Base-by-base conservation (phyloP, 1,140 invertebrate species). In the Saccostrea echinata region DNA sequence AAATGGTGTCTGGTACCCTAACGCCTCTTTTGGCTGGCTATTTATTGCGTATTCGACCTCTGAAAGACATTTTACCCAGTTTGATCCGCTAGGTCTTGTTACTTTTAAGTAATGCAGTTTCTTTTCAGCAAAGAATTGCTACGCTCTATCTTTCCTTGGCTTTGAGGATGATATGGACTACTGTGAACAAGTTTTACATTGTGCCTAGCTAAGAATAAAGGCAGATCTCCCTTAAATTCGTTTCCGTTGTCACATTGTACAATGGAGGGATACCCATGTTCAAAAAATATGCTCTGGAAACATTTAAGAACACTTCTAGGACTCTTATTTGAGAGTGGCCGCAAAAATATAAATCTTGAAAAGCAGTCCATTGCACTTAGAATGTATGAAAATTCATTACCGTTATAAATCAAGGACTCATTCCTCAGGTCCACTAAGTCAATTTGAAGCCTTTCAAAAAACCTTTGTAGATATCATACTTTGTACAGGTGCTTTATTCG, bases 161-260 rank as follows among this genome's bases (percentile, higher is more conserved):
- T n/a, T n/a, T n/a, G n/a, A n/a, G n/a, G n/a, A n/a, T n/a, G n/a
- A n/a, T n/a, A n/a, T n/a, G n/a, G n/a, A n/a, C n/a, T n/a, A n/a
- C n/a, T n/a, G n/a, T n/a, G n/a, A n/a, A n/a, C n/a, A n/a, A n/a
- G n/a, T n/a, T 85, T 85, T 13, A 85, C 33, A n/a, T 35, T 82
- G 12, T 82, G 27, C 33, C 53, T 51, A n/a, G 21, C 33, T n/a
- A 84, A 55, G 52, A 55, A 53, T 55, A n/a, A 13, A 18, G 83
- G 43, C n/a, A 84, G 18, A 55, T 52, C 16, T 55, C 84, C 84
- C 53, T 85, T 85, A 85, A 55, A 85, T 27, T 85, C 84, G 4
- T n/a, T n/a, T n/a, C n/a, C n/a, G n/a, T n/a, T n/a, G n/a, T n/a
- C n/a, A n/a, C n/a, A n/a, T n/a, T n/a, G 84, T 30, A 85, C 35